Conservation (phyloP, 2,797 vertebrate species). For the Rhinogobio ventralis region DNA sequence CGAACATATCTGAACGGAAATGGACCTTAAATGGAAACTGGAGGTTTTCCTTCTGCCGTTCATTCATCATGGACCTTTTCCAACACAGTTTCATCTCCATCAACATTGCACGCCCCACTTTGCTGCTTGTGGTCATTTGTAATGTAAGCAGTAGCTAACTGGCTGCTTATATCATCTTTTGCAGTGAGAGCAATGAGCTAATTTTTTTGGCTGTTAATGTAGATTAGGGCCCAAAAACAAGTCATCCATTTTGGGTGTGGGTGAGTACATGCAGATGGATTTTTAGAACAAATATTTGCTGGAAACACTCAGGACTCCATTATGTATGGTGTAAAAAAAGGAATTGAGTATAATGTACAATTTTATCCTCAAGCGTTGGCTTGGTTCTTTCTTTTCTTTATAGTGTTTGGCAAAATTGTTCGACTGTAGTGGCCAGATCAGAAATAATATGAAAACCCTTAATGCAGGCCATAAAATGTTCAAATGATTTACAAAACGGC, state of each 20-base stretch:
- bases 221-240: conserved; percentile 60
- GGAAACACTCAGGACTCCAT: conserved; percentile 42
- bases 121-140: conserved; percentile 62
- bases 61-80: conserved; percentile 28
- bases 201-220: conserved; percentile 59
- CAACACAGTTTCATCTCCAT: conserved; percentile 55
- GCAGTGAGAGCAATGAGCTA: conserved; percentile 61
- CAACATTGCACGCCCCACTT: conserved; percentile 50
- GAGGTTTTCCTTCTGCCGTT: conserved; percentile 33
- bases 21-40: conserved; percentile 53
- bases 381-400: conserved; percentile 58
- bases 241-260: conserved; percentile 59
- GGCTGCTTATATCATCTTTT: conserved; percentile 64
- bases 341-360: conserved; percentile 43
- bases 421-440: conserved; percentile 42
- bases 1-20: conserved; percentile 34
- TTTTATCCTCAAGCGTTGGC: conserved; percentile 46
- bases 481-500: conserved; percentile 50
- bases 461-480: conserved; percentile 56
- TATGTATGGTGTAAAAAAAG: conserved; percentile 44
- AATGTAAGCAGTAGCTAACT: conserved; percentile 68
- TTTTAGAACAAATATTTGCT: conserved; percentile 61
- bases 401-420: conserved; percentile 56
- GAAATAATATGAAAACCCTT: conserved; percentile 59
- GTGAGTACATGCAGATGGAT: conserved; percentile 54